Evolutionary conservation across 1,140 invertebrate genomes (phyloP), one percentile per base, ranked within the genome.

Genomic region (Lordiphosa clarofinis): DNA sequence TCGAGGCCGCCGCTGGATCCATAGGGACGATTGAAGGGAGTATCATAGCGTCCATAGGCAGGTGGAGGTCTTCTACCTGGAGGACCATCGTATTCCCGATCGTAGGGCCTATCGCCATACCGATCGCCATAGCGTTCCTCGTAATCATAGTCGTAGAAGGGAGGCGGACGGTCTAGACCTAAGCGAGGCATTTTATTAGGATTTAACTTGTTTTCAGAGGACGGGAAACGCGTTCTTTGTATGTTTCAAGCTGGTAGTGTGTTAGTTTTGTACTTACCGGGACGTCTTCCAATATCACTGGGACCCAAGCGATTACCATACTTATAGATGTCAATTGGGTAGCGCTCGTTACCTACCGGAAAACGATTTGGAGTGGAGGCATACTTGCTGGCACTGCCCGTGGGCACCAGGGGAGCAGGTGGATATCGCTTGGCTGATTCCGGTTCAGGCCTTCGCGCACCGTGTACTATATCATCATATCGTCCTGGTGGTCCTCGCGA

Each of bases 241-340:
- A 24, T 24, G 9, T 4, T 13, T 31, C 2, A 31, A 31, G 28
- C 28, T 61, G 56, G 49, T 66, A 68, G 48, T 73, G 59, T 35
- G 47, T 74, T 67, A 74, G 70, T 64, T 36, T 13, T 12, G 10
- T 40, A 86, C 79, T 86, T 84, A 88, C 87, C 87, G 21, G 87
- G 76, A 21, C 87, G 64, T 35, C 86, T 54, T n/a, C 67, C 74
- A 7, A 62, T 8, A 40, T 81, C 67, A 39, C 68, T 64, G 48
- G 70, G 52, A 15, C 72, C 73, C n/a, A 59, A 58, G n/a, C 86
- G 76, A 63, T 89, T 89, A 39, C 88, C 88, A 49, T 89, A 89
- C 48, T 89, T 89, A 56, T 86, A 89, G 71, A 89, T 89, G 49
- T 88, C 87, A 24, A 88, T 56, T 38, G 88, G 88, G 70, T 74